These are phyloP conservation scores for Sylvilagus bachmani DNA, from an alignment of 2,113 vertebrate species.

Conservation along the genomic window DNA sequence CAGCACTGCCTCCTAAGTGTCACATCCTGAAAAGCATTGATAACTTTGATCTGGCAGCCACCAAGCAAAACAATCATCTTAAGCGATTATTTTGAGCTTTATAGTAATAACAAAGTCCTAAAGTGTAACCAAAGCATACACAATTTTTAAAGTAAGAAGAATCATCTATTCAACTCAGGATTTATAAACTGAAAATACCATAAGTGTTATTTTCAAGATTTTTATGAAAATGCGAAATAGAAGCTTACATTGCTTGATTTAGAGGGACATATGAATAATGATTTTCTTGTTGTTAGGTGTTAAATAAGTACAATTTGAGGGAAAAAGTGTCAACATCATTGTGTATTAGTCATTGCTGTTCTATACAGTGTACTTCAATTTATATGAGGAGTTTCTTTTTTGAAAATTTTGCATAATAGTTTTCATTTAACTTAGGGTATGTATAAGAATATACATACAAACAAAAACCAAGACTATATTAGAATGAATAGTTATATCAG, in stretches of 20 bases:
- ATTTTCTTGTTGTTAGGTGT: neutral
- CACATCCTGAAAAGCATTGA: constrained; percentile 3
- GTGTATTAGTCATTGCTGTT: neutral
- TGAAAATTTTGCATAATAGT: neutral
- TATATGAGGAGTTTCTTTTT: neutral
- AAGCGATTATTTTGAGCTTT: constrained; percentile 29
- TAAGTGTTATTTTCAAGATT: neutral
- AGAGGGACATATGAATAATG: neutral
- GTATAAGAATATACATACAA: neutral
- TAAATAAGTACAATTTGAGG: neutral
- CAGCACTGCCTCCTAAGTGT: too few species aligned
- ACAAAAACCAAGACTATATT: neutral
- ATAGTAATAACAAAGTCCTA: neutral
- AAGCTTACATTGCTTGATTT: neutral
- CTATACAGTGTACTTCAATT: neutral
- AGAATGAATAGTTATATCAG: neutral
- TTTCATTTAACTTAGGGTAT: neutral
- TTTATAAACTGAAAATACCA: neutral
- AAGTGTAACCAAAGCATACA: neutral
- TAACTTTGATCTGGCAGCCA: neutral
- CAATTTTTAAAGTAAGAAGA: constrained; percentile 9
- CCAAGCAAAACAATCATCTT: neutral
- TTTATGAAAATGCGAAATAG: neutral
- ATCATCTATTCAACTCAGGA: neutral
- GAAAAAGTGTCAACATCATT: neutral